Evolutionary conservation across 2,797 vertebrate genomes (phyloP).

Genomic region (Sphenodon punctatus): DNA sequence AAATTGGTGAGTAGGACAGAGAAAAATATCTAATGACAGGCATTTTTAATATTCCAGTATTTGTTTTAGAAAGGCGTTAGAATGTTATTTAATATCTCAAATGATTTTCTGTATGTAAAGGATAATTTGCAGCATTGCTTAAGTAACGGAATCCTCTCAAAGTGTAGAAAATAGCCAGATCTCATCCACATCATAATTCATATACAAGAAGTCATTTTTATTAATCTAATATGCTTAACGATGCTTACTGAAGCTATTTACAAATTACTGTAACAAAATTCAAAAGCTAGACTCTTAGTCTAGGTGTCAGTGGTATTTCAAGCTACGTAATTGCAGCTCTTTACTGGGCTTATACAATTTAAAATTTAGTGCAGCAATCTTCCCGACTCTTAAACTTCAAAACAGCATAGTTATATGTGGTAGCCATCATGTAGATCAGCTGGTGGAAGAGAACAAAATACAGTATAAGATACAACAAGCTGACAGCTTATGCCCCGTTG

Average conservation of each 20-base stretch:
- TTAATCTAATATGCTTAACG: conserved; percentile 80
- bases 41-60: conserved; percentile 62
- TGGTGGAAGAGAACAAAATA: conserved; percentile 94
- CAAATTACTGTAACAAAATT: conserved; percentile 85
- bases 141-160: conserved; percentile 74
- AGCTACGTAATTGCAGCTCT: conserved; percentile 81
- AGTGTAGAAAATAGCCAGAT: conserved; percentile 73
- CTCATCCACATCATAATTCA: conserved; percentile 71
- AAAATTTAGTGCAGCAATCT: conserved; percentile 99
- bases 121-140: conserved; percentile 55
- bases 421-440: conserved; percentile 99
- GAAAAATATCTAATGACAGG: conserved; percentile 40
- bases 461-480: conserved; percentile 77
- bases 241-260: conserved; percentile 91
- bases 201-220: conserved; percentile 72
- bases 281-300: conserved; percentile 85
- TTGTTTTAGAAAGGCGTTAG: conserved; percentile 57
- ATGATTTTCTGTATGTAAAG: conserved; percentile 44
- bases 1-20: conserved; percentile 30
- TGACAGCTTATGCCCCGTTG: conserved; percentile 49
- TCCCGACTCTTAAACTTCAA: conserved; percentile 99
- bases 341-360: conserved; percentile 82
- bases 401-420: conserved; percentile 99
- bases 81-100: conserved; percentile 7
- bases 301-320: conserved; percentile 88